Conservation (phyloP, 2,888 invertebrate genomes). For the Agonopterix alstromeriana region DNA sequence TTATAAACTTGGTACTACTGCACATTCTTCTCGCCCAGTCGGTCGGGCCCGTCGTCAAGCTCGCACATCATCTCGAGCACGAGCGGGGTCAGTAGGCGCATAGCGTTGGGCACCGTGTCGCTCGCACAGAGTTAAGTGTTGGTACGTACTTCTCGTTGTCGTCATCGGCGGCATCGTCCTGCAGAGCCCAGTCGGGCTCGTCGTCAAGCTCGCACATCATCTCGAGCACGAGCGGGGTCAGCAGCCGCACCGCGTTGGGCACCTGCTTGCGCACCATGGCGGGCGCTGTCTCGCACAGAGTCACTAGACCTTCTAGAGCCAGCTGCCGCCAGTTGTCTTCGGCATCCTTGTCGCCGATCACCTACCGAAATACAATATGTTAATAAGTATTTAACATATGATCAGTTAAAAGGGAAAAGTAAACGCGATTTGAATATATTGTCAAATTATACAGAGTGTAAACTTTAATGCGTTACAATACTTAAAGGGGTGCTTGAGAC, state of each 20-base stretch:
- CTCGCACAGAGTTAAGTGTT: not conserved
- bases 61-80: conserved; percentile 97
- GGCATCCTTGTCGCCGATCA: conserved; percentile 82
- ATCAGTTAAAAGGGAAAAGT: too few relatives aligned
- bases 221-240: conserved; percentile 91
- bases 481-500: too few relatives aligned
- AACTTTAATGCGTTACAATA: too few relatives aligned
- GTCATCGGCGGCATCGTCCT: conserved; percentile 92
- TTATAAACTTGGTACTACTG: too few relatives aligned
- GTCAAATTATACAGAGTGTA: too few relatives aligned
- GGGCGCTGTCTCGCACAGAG: conserved; percentile 94
- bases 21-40: conserved; percentile 80
- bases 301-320: conserved; percentile 91
- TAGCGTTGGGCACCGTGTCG: too few relatives aligned
- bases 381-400: too few relatives aligned
- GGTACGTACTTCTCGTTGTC: conserved; percentile 86
- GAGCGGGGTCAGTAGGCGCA: conserved; percentile 85
- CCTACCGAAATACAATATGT: conserved; percentile 42
- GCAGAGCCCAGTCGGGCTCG: conserved; percentile 91
- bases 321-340: conserved; percentile 92
- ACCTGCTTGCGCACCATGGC: conserved; percentile 97
- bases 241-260: conserved; percentile 85
- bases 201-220: conserved; percentile 98
- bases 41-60: conserved; percentile 87
- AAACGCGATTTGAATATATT: too few relatives aligned